These are phyloP conservation scores for Plebejus argus DNA, from an alignment of 2,888 invertebrate species.

Conservation along the genomic window DNA sequence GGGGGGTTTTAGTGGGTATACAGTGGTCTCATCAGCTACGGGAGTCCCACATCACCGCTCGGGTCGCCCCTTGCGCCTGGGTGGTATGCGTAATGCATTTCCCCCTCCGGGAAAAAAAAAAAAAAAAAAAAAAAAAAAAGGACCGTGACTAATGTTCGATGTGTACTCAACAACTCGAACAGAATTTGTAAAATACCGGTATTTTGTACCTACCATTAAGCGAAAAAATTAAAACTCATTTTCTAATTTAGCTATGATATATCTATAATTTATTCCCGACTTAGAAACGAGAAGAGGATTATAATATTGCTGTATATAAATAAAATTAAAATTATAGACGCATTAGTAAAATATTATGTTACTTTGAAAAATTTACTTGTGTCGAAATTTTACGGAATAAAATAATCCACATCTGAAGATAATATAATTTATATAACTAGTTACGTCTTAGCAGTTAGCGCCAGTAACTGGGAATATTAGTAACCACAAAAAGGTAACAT, in stretches of 20 bases:
- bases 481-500: neutral
- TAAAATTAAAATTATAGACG: too few species aligned
- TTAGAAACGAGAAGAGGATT: neutral
- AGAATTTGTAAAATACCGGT: conserved; percentile 6
- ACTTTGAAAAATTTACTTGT: neutral
- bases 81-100: too few species aligned
- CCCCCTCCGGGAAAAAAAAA: too few species aligned
- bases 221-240: neutral
- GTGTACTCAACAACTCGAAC: conserved; percentile 10
- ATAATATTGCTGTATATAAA: neutral
- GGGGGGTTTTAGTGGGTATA: too few species aligned
- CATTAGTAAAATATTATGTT: neutral
- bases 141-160: conserved; percentile 4
- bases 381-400: neutral
- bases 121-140: too few species aligned
- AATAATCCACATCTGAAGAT: neutral
- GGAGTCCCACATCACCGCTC: too few species aligned
- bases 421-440: too few species aligned
- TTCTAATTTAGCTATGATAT: conserved; percentile 8
- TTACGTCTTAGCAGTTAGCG: too few species aligned
- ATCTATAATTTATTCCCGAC: neutral
- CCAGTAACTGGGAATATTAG: too few species aligned
- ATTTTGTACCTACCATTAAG: neutral
- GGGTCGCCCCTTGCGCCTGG: too few species aligned
- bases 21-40: too few species aligned